phyloP scores from a whole-genome alignment of 2,888 invertebrate species.

The Tortricodes alternella region DNA sequence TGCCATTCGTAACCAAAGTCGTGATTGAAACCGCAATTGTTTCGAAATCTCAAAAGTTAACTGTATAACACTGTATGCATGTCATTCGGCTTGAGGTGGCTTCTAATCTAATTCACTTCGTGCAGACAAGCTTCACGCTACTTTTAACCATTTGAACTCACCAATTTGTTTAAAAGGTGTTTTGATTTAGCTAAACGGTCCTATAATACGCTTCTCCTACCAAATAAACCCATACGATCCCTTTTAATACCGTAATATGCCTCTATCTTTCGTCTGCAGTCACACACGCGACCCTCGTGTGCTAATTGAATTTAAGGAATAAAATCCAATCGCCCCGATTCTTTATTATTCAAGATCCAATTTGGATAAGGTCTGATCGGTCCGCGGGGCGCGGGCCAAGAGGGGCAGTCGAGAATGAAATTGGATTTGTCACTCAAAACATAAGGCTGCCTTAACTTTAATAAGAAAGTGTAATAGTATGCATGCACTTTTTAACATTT shows the following conservation, averaged over 20 bases:
- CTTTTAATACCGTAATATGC: slow-evolving; percentile 78
- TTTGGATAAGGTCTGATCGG: slow-evolving; percentile 84
- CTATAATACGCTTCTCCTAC: slow-evolving; percentile 38
- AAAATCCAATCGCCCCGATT: slow-evolving; percentile 84
- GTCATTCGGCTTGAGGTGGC: too few relatives aligned
- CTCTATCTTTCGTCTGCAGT: slow-evolving; percentile 81
- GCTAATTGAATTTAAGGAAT: slow-evolving; percentile 84
- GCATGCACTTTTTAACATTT: slow-evolving; percentile 19
- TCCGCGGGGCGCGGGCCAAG: slow-evolving; percentile 62
- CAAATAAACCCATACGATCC: slow-evolving; percentile 66
- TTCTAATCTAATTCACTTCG: too few relatives aligned
- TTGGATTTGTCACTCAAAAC: slow-evolving; percentile 83
- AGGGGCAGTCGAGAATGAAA: slow-evolving; percentile 80
- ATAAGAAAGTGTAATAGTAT: slow-evolving; percentile 45
- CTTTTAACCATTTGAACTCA: neutral
- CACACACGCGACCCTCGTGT: slow-evolving; percentile 79
- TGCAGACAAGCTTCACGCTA: too few relatives aligned
- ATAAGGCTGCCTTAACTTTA: slow-evolving; percentile 73
- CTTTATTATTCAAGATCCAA: slow-evolving; percentile 85
- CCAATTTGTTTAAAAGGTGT: neutral
- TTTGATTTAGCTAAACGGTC: slow-evolving; percentile 14
- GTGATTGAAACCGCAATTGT: too few relatives aligned
- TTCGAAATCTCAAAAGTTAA: too few relatives aligned
- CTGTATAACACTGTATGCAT: too few relatives aligned
- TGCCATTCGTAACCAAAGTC: too few relatives aligned